Evolutionary conservation across 2,888 invertebrate species (phyloP).

Genomic region (Athalia cordata): DNA sequence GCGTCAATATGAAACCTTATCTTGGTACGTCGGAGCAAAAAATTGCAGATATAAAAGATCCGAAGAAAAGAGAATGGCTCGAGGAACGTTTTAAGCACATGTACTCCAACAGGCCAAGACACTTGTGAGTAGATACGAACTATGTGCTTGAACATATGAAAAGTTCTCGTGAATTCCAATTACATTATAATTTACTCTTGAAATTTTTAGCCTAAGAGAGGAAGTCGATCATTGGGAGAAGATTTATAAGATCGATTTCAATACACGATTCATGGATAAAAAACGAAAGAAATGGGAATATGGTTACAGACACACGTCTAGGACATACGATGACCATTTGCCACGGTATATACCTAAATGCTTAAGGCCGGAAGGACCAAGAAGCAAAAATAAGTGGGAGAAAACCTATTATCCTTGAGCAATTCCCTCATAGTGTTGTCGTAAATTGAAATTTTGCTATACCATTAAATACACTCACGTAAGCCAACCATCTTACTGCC

Average conservation of each 20-base stretch:
- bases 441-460: conserved; percentile 9
- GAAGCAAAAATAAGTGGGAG: conserved; percentile 78
- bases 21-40: conserved; percentile 78
- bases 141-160: background rate
- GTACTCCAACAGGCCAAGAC: conserved; percentile 80
- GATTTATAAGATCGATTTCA: conserved; percentile 85
- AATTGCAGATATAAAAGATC: conserved; percentile 82
- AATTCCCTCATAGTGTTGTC: background rate
- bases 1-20: conserved; percentile 84
- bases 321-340: conserved; percentile 81
- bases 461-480: conserved; percentile 13
- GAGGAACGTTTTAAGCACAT: conserved; percentile 82
- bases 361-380: conserved; percentile 78
- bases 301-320: conserved; percentile 71
- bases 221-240: conserved; percentile 89
- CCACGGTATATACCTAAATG: conserved; percentile 83
- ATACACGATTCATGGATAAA: conserved; percentile 82
- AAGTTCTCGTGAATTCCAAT: background rate
- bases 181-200: background rate
- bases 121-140: conserved; percentile 62
- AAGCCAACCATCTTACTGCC: background rate
- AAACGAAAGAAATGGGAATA: conserved; percentile 83
- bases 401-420: conserved; percentile 82
- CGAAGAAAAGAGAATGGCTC: conserved; percentile 82
- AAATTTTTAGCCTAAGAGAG: conserved; percentile 74